Percentiles rank a stretch among this genome's conserved stretches.
These are phyloP conservation scores for Dysidea cf. avara DNA, from an alignment of 37 sponge, comb jelly and placozoan species.

Conservation along the genomic window DNA sequence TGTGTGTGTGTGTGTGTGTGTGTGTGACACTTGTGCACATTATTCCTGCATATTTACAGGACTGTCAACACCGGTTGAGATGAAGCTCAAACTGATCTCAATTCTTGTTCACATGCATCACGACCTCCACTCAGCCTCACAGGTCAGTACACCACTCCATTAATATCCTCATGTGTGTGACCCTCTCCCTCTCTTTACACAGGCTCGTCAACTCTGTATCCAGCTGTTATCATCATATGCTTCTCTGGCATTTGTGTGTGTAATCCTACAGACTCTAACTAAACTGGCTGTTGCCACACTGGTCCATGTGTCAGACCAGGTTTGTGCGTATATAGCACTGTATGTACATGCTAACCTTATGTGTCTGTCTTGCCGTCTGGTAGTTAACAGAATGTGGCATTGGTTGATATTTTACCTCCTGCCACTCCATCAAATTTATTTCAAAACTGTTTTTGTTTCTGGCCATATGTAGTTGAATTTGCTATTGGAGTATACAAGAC, in stretches of 20 bases:
- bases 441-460: no score
- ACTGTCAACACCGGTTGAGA: slow-evolving; percentile 63
- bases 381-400: no score
- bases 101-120: slow-evolving; percentile 83
- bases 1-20: background rate
- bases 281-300: slow-evolving; percentile 54
- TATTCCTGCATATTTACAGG: slow-evolving; percentile 26
- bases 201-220: slow-evolving; percentile 84
- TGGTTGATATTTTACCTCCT: no score
- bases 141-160: slow-evolving; percentile 26
- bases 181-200: background rate
- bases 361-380: background rate
- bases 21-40: background rate
- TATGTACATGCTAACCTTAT: background rate
- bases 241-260: slow-evolving; percentile 57
- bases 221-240: slow-evolving; percentile 75
- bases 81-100: slow-evolving; percentile 77
- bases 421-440: no score
- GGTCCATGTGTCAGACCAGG: slow-evolving; percentile 69
- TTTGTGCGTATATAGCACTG: slow-evolving; percentile 5
- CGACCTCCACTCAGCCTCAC: slow-evolving; percentile 58
- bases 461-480: slow-evolving; percentile 58
- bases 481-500: slow-evolving; percentile 42
- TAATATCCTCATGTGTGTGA: background rate
- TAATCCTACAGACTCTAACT: slow-evolving; percentile 75